These are phyloP conservation scores for Callospermophilus lateralis DNA, from an alignment of 2,113 vertebrate species.

Conservation along the genomic window DNA sequence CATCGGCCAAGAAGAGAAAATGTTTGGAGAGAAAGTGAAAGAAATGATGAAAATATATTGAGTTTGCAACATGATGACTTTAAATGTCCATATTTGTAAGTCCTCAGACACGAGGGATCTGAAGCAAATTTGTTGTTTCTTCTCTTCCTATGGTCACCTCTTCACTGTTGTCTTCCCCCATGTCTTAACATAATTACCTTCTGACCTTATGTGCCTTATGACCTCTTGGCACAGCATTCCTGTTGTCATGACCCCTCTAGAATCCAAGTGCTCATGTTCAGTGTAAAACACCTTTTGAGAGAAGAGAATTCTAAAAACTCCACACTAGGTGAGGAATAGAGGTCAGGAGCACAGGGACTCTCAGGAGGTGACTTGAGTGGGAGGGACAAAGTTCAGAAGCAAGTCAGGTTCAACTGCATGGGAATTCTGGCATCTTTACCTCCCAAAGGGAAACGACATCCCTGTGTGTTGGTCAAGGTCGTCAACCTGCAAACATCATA, in stretches of 20 bases:
- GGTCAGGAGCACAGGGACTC: not conserved
- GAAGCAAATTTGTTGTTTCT: not conserved
- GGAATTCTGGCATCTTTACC: not conserved
- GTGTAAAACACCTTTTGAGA: not conserved
- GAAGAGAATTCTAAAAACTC: not conserved
- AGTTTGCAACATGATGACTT: not conserved
- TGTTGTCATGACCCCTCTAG: not conserved
- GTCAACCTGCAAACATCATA: too few relatives aligned
- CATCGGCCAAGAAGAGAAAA: not conserved
- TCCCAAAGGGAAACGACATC: not conserved
- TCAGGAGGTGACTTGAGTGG: not conserved
- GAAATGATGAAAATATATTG: not conserved
- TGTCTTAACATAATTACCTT: not conserved
- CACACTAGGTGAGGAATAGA: not conserved
- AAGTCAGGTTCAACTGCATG: not conserved
- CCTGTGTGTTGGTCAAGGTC: not conserved
- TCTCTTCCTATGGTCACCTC: not conserved
- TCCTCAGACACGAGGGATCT: not conserved
- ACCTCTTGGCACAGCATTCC: not conserved
- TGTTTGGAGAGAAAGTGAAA: not conserved
- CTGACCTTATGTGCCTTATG: too few relatives aligned
- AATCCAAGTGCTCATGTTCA: not conserved
- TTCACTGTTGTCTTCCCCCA: not conserved
- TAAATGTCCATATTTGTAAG: not conserved
- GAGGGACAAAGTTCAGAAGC: not conserved